Evolutionary conservation across 2,113 vertebrate genomes (phyloP), one percentile per base, ranked within the genome.

Genomic region (Eretmochelys imbricata): DNA sequence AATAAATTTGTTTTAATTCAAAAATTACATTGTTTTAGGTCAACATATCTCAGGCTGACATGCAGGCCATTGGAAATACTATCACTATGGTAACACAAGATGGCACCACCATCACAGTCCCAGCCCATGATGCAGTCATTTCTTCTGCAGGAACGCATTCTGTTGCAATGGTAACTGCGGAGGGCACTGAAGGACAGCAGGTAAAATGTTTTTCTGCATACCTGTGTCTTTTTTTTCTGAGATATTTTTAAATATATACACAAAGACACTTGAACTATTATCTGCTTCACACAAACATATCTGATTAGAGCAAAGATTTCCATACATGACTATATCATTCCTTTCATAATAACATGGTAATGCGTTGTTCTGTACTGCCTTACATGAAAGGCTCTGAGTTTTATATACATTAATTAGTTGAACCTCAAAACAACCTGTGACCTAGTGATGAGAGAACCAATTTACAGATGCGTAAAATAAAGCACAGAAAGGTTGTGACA

Each of bases 1-100:
- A 78, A 78, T 24, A 55, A 79, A 50, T 2, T 11, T 65, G 19
- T 48, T 69, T 35, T 82, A 93, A 91, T 88, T 93, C 57, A 79
- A 93, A 84, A 96, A 92, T 75, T 88, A 13, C 19, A 62, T 87
- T 97, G 5, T 98, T 98, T 93, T 97, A 99, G 99, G 99, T 99
- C 93, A 99, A 99, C 93, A 99, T 99, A 85, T 99, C 99, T 82
- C 99, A 99, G 90, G 99, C 99, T 42, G 99, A 99, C 95, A 98
- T 99, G 97, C 99, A 99, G 96, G 99, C 99, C 42, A 98, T 99
- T 97, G 99, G 99, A 82, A 99, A 99, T 84, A 99, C 99, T 19
- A 99, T 99, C 97, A 99, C 99, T 65, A 99, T 99, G 99, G 99
- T 99, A 87, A 99, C 99, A 31, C 99, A 99, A 87, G 99, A 99